These are phyloP conservation scores for Puffinus mauretanicus DNA, from an alignment of 2,113 vertebrate species.

Conservation along the genomic window DNA sequence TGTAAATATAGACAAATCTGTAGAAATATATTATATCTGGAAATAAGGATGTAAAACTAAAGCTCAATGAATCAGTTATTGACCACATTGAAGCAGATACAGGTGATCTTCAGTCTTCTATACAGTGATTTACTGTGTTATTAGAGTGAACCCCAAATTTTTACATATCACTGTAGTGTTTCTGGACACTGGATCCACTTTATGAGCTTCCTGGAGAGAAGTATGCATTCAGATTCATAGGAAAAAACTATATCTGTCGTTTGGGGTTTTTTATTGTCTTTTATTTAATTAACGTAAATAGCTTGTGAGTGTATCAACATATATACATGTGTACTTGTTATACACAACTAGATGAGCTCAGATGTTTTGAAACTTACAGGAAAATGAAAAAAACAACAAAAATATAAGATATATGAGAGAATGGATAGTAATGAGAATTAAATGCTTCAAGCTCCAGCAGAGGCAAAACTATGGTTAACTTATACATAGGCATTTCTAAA, in stretches of 20 bases:
- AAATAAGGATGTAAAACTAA: neutral
- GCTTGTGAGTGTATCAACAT: neutral
- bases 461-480: neutral
- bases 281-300: neutral
- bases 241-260: neutral
- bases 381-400: neutral
- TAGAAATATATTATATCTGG: neutral
- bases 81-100: neutral
- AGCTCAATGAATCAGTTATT: neutral
- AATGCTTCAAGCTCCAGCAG: neutral
- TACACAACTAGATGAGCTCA: neutral
- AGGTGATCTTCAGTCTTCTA: neutral
- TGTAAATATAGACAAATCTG: neutral
- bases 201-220: neutral
- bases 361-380: neutral
- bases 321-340: fast-evolving
- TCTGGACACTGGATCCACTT: neutral
- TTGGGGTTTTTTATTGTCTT: neutral
- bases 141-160: neutral
- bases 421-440: neutral
- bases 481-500: neutral
- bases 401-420: neutral
- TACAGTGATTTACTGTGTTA: neutral
- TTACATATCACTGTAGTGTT: neutral
- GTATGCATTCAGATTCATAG: neutral